A percentile compares a stretch with the other conserved stretches of the same genome.
Conservation (phyloP, 2,113 vertebrate genomes). For the Phrynocephalus versicolor region DNA sequence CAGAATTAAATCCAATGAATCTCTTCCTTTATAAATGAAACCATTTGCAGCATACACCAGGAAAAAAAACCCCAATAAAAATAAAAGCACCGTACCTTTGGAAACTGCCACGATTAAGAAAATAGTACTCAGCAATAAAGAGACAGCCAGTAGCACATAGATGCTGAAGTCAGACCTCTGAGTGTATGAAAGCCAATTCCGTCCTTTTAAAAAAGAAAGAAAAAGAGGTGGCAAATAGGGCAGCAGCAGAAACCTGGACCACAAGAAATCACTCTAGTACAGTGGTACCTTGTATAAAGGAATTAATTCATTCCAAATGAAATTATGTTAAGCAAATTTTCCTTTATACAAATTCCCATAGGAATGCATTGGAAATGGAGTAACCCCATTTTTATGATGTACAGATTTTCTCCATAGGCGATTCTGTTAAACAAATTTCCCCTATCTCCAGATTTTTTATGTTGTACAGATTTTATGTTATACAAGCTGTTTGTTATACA, state of each 20-base stretch:
- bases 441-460: too few species aligned
- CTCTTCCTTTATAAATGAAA: not conserved
- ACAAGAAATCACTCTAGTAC: not conserved
- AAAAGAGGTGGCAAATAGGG: not conserved
- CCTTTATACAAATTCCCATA: too few species aligned
- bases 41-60: not conserved
- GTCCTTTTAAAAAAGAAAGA: not conserved
- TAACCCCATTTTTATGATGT: too few species aligned
- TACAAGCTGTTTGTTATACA: too few species aligned
- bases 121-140: not conserved
- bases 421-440: too few species aligned
- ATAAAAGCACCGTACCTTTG: conserved; percentile 6
- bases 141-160: conserved; percentile 3
- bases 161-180: not conserved
- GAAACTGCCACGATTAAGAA: not conserved
- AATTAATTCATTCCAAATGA: too few species aligned
- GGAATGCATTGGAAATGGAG: too few species aligned
- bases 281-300: too few species aligned
- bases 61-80: not conserved
- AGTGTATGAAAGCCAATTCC: not conserved
- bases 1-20: not conserved
- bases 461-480: too few species aligned
- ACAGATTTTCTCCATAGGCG: too few species aligned
- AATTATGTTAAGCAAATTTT: too few species aligned
- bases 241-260: not conserved